A percentile compares a stretch with the other conserved stretches of the same genome.
Evolutionary conservation across 2,888 invertebrate genomes (phyloP).

Genomic region (Thysanoteuthis rhombus): DNA sequence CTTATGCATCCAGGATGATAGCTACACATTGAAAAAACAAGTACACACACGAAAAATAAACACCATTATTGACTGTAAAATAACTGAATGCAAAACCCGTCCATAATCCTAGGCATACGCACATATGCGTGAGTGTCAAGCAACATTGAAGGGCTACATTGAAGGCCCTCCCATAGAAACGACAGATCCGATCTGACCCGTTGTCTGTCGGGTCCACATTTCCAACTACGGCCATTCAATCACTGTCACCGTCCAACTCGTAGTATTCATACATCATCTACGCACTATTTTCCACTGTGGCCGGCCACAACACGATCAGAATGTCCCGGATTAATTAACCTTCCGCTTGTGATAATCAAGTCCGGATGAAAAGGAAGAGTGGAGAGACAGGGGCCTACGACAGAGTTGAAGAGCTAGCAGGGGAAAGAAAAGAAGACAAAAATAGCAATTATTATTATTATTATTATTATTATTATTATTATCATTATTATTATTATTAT

Average conservation of each 20-base stretch:
- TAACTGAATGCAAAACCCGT: too few relatives aligned
- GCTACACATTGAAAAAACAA: too few relatives aligned
- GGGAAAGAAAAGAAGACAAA: neutral
- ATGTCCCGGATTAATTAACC: conserved; percentile 12
- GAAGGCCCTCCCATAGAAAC: neutral
- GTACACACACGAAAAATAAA: too few relatives aligned
- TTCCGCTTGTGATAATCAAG: conserved; percentile 12
- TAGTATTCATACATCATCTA: conserved; percentile 12
- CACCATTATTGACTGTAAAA: too few relatives aligned
- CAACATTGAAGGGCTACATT: neutral
- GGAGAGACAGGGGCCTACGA: neutral
- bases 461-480: neutral
- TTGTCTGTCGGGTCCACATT: neutral
- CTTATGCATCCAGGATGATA: too few relatives aligned
- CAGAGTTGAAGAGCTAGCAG: neutral
- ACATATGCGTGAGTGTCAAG: neutral
- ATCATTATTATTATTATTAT: neutral
- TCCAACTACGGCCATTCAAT: neutral
- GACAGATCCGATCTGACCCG: neutral
- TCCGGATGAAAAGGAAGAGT: neutral
- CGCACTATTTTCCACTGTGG: conserved; percentile 12
- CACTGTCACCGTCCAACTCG: conserved; percentile 12
- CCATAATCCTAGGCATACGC: neutral
- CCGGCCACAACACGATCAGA: neutral
- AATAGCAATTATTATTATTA: neutral